These are phyloP conservation scores for Ivindomyrus marchei DNA, from an alignment of 2,113 vertebrate species.

Conservation along the genomic window DNA sequence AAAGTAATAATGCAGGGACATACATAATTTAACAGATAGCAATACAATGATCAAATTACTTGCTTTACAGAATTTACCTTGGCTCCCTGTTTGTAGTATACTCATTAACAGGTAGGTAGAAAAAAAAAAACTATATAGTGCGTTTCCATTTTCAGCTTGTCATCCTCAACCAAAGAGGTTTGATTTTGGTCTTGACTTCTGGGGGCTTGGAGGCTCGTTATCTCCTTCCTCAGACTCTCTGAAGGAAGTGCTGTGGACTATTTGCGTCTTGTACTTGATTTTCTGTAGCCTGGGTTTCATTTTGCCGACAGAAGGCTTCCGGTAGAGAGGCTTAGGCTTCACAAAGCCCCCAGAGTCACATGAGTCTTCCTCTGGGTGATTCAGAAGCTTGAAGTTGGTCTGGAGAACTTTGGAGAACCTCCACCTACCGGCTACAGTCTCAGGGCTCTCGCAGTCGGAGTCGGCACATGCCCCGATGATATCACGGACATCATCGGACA, in stretches of 20 bases:
- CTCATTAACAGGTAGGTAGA: background rate
- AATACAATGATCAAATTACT: background rate
- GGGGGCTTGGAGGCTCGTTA: slow-evolving; percentile 61
- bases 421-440: slow-evolving; percentile 60
- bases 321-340: slow-evolving; percentile 65
- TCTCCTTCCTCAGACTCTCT: slow-evolving; percentile 70
- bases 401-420: slow-evolving; percentile 78
- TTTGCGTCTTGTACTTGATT: slow-evolving; percentile 83
- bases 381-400: slow-evolving; percentile 69
- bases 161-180: slow-evolving; percentile 80
- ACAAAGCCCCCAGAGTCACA: slow-evolving; percentile 31
- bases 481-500: slow-evolving; percentile 64
- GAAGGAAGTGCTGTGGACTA: slow-evolving; percentile 84
- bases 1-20: background rate
- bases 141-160: background rate
- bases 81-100: background rate
- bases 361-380: slow-evolving; percentile 44
- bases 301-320: slow-evolving; percentile 72
- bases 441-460: slow-evolving; percentile 51
- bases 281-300: slow-evolving; percentile 80
- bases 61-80: background rate
- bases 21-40: background rate
- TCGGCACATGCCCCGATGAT: slow-evolving; percentile 67
- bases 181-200: slow-evolving; percentile 80
- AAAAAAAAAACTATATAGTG: background rate